Conservation (phyloP, 2,797 vertebrate genomes). For the Brotula barbata region DNA sequence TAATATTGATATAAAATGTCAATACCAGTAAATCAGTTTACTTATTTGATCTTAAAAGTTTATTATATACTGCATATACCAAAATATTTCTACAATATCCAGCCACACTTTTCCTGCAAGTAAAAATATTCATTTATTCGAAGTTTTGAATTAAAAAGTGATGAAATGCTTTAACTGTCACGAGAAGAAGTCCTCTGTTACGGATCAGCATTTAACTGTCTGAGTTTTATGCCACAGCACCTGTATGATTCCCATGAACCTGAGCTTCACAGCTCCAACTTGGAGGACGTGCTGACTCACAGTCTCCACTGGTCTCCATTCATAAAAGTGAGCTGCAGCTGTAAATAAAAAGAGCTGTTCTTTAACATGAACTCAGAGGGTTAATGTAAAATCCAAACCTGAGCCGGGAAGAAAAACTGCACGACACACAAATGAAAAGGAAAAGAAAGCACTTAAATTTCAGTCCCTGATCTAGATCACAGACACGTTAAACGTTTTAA, state of each 20-base stretch:
- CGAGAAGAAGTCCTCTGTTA: constrained; percentile 12
- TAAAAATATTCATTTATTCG: constrained; percentile 46
- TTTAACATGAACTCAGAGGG: no score
- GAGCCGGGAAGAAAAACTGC: no score
- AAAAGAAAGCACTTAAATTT: not conserved
- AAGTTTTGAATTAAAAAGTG: constrained; percentile 14
- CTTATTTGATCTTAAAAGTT: no score
- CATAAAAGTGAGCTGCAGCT: not conserved
- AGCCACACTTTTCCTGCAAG: constrained; percentile 8
- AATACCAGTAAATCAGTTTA: no score
- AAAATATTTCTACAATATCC: not conserved
- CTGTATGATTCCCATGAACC: not conserved
- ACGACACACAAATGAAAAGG: no score
- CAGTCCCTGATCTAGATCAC: constrained; percentile 47
- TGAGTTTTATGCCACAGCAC: constrained; percentile 18
- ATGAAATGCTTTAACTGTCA: constrained; percentile 3
- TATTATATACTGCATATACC: no score
- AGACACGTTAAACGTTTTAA: constrained; percentile 41
- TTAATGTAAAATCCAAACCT: no score
- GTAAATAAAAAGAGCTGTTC: no score
- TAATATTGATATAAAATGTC: no score
- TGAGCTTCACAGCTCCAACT: constrained; percentile 9
- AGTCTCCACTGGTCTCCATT: not conserved
- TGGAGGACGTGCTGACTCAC: not conserved
- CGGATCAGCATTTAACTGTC: constrained; percentile 4